A percentile compares a stretch with the other conserved stretches of the same genome.
Evolutionary conservation across 1,140 invertebrate species (phyloP).

Genomic region (Cephus cinctus): DNA sequence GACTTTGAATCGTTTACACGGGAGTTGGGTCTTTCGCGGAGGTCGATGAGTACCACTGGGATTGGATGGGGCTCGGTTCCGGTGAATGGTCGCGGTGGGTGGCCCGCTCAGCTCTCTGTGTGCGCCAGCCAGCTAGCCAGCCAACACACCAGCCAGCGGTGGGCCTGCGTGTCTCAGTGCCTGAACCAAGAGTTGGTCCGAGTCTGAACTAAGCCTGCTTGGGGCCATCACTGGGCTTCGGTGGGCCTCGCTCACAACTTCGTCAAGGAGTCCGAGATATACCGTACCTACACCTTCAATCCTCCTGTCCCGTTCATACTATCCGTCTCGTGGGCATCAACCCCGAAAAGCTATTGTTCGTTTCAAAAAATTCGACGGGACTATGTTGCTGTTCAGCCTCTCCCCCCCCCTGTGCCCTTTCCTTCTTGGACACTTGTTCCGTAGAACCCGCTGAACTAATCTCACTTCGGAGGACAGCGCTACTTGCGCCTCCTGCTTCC

Average conservation of each 20-base stretch:
- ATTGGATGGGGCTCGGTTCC: constrained; percentile 55
- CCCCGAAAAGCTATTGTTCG: constrained; percentile 15
- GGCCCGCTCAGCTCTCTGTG: constrained; percentile 50
- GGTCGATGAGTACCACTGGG: constrained; percentile 51
- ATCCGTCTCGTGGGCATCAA: constrained; percentile 27
- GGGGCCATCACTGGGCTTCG: no score
- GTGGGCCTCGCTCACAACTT: constrained; percentile 21
- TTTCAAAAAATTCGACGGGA: no score
- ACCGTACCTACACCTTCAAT: no score
- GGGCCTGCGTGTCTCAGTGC: constrained; percentile 36
- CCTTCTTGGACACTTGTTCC: neutral
- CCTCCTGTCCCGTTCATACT: neutral
- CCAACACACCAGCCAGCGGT: constrained; percentile 30
- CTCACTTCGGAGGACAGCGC: neutral
- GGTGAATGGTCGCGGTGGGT: constrained; percentile 58
- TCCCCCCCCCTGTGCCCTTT: neutral
- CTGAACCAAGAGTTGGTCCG: constrained; percentile 3
- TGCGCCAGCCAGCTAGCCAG: constrained; percentile 33
- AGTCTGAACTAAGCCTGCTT: no score
- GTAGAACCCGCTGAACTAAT: no score
- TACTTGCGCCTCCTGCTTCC: no score
- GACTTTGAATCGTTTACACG: no score
- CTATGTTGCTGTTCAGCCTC: no score
- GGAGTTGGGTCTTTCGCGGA: no score
- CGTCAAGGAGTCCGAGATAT: no score